Evolutionary conservation across 2,113 vertebrate species (phyloP).

Genomic region (Rhinichthys klamathensis): DNA sequence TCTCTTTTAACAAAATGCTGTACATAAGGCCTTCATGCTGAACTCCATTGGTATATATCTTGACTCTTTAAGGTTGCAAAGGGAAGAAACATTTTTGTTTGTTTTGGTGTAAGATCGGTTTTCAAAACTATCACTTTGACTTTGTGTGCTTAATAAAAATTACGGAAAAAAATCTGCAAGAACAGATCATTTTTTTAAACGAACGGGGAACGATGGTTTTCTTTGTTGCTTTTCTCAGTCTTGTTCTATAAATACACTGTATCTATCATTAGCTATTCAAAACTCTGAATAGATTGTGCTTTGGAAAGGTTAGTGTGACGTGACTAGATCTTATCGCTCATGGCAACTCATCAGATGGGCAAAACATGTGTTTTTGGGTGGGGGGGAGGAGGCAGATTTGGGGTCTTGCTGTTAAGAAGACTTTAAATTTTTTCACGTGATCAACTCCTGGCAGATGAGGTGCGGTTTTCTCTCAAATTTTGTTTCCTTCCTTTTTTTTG

Average conservation of each 20-base stretch:
- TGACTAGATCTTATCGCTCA: slow-evolving; percentile 84
- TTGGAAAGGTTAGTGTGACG: slow-evolving; percentile 90
- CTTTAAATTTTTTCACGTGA: slow-evolving; percentile 79
- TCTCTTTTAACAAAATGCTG: slow-evolving; percentile 82
- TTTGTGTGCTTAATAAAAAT: slow-evolving; percentile 87
- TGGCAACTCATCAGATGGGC: slow-evolving; percentile 87
- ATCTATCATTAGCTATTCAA: slow-evolving; percentile 91
- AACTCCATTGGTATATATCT: slow-evolving; percentile 84
- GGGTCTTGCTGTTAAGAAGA: slow-evolving; percentile 83
- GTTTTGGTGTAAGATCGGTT: slow-evolving; percentile 86
- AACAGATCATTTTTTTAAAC: slow-evolving; percentile 56
- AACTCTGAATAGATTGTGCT: slow-evolving; percentile 89
- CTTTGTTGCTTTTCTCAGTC: slow-evolving; percentile 60
- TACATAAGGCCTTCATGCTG: slow-evolving; percentile 91
- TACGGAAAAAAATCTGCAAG: slow-evolving; percentile 72
- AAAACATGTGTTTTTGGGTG: slow-evolving; percentile 72
- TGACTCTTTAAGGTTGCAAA: slow-evolving; percentile 86
- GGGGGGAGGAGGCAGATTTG: slow-evolving; percentile 55
- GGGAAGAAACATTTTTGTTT: slow-evolving; percentile 55
- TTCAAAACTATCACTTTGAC: slow-evolving; percentile 85
- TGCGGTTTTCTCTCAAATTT: slow-evolving; percentile 78
- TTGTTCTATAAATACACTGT: slow-evolving; percentile 85
- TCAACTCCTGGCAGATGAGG: slow-evolving; percentile 84
- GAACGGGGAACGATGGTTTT: slow-evolving; percentile 75
- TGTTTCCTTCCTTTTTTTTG: slow-evolving; percentile 56